Evolutionary conservation across 92 coral and sea anemone genomes (phyloP), one percentile per base, ranked within the genome.

Genomic region (Montipora capitata): DNA sequence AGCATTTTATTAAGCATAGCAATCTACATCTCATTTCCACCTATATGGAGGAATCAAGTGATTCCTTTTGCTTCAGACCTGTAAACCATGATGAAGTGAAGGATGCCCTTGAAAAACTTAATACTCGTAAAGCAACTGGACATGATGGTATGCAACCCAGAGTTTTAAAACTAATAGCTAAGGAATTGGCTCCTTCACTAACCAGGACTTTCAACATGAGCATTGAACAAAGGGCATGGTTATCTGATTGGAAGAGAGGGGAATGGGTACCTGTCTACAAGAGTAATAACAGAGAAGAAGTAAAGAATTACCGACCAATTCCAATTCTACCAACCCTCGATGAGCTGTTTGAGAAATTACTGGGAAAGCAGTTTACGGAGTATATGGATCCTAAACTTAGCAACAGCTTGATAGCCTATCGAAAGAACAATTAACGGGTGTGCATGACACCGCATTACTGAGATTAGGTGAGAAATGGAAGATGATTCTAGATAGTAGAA

Each of bases 151-250:
- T 85, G 51, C 89, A 61, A 57, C 89, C 89, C 14, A 74, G 68
- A 57, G 45, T 76, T 13, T 77, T 86, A 35, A 86, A 86, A 57
- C 68, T 48, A 41, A 54, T 58, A 35, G 89, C 89, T 69, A 66
- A 64, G 64, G 89, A 86, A 77, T 11, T 86, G 63, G 84, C 90
- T 76, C 90, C 90, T 61, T 86, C 85, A 40, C 68, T 86, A 72
- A 76, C 90, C 39, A 64, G 57, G 56, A 77, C 67, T 15, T 68
- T 78, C 15, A 86, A 68, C 64, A 39, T 69, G 42, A 66, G 83
- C 41, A 85, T 85, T 70, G 70, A 52, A 74, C 80, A 84, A 73
- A 43, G 64, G 48, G 35, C 71, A 48, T 41, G 83, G 89, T 64
- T 64, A 67, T 54, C 73, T 51, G 77, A 74, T 40, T 85, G 89